Percentiles rank a stretch among this genome's conserved stretches.
These are phyloP conservation scores for Calliphora vomitoria DNA, from an alignment of 2,888 invertebrate species.

Conservation along the genomic window DNA sequence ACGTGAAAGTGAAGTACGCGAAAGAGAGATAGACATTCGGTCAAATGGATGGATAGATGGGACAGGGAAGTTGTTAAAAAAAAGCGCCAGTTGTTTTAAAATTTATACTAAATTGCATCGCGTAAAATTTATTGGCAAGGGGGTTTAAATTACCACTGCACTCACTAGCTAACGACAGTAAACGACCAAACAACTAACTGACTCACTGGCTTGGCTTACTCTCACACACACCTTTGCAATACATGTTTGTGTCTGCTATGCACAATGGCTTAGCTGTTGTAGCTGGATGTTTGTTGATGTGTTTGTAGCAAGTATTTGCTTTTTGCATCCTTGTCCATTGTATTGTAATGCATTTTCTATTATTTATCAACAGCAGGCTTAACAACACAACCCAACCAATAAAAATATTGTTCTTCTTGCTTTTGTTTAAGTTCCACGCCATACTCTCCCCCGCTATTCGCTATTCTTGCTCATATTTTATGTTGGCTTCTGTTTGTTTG, in stretches of 20 bases:
- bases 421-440: conserved; percentile 20
- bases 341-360: conserved; percentile 74
- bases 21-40: conserved; percentile 6
- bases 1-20: conserved; percentile 35
- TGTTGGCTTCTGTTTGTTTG: conserved; percentile 4
- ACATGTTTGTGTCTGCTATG: conserved; percentile 20
- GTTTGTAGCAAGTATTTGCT: conserved; percentile 36
- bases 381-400: conserved; percentile 50
- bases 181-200: background rate
- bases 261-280: conserved; percentile 2
- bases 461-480: conserved; percentile 25
- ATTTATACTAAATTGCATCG: conserved; percentile 66
- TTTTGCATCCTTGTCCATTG: conserved; percentile 54
- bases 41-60: background rate
- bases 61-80: conserved; percentile 44
- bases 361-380: conserved; percentile 73
- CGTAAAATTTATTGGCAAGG: conserved; percentile 60
- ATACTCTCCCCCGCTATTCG: background rate
- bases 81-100: conserved; percentile 65
- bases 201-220: background rate
- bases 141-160: conserved; percentile 51
- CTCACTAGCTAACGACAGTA: conserved; percentile 19
- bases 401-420: conserved; percentile 22
- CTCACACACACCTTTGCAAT: background rate
- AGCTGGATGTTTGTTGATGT: conserved; percentile 24